Evolutionary conservation across 2,888 invertebrate species (phyloP).

Genomic region (Melipona beecheii): DNA sequence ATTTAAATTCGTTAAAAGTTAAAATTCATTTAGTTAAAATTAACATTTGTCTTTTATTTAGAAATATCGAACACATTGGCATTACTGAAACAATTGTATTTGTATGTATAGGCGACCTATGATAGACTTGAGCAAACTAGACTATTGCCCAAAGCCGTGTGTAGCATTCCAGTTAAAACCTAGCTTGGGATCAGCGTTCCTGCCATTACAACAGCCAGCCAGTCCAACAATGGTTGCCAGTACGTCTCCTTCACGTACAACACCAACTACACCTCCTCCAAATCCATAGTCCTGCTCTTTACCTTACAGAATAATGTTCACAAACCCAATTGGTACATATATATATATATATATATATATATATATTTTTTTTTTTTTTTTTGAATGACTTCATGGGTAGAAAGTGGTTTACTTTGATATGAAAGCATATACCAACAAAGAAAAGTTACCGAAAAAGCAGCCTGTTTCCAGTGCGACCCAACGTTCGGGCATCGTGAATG

Average conservation of each 20-base stretch:
- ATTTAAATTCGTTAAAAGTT: not conserved
- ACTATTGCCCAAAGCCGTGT: constrained; percentile 87
- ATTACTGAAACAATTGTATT: constrained; percentile 55
- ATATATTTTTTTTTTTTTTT: too few species aligned
- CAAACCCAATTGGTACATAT: constrained; percentile 78
- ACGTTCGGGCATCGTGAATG: constrained; percentile 71
- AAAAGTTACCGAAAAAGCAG: constrained; percentile 69
- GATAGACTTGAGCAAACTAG: constrained; percentile 84
- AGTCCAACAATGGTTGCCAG: constrained; percentile 79
- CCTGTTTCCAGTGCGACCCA: constrained; percentile 73
- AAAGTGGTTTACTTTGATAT: constrained; percentile 75
- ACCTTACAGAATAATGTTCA: constrained; percentile 75
- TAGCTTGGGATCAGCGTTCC: constrained; percentile 92
- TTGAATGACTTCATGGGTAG: constrained; percentile 75
- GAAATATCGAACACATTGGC: not conserved
- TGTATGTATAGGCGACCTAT: constrained; percentile 82
- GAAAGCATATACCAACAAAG: constrained; percentile 68
- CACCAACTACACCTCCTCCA: constrained; percentile 83
- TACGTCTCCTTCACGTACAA: constrained; percentile 80
- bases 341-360: constrained; percentile 71
- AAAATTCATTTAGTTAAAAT: not conserved
- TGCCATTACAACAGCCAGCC: constrained; percentile 87
- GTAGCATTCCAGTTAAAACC: constrained; percentile 91
- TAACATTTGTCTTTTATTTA: not conserved
- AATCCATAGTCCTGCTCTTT: constrained; percentile 83